These are phyloP conservation scores for Drusus annulatus DNA, from an alignment of 1,140 invertebrate species.

Conservation along the genomic window DNA sequence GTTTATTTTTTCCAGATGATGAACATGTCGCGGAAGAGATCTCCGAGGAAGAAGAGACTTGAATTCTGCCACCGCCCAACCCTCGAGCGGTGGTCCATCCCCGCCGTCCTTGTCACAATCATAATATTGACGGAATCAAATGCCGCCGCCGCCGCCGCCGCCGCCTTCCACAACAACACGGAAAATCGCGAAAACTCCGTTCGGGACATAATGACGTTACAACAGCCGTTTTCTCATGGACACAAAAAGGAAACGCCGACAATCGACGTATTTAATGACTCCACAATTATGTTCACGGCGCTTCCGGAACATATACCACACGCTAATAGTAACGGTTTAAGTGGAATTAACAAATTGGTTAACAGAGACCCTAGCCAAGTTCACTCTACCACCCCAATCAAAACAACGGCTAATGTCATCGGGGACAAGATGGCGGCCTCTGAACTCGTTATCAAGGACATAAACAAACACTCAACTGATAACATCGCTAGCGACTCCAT, in stretches of 20 bases:
- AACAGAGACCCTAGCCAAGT: neutral
- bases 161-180: slow-evolving; percentile 5
- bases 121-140: neutral
- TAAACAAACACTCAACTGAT: neutral
- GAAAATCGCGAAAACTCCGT: neutral
- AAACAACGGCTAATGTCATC: neutral
- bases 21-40: slow-evolving; percentile 40
- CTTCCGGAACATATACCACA: neutral
- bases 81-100: slow-evolving; percentile 9
- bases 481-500: neutral
- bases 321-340: neutral
- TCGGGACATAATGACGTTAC: neutral
- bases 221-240: no score
- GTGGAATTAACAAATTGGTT: neutral
- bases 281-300: neutral
- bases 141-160: neutral
- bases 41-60: slow-evolving; percentile 21
- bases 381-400: neutral
- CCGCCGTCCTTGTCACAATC: neutral
- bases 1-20: slow-evolving; percentile 35
- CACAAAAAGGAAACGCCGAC: neutral
- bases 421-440: slow-evolving; percentile 2
- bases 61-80: slow-evolving; percentile 13
- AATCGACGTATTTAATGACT: slow-evolving; percentile 5
- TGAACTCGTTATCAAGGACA: slow-evolving; percentile 6